Conservation (phyloP, 2,797 vertebrate species). For the Pipistrellus pipistrellus region DNA sequence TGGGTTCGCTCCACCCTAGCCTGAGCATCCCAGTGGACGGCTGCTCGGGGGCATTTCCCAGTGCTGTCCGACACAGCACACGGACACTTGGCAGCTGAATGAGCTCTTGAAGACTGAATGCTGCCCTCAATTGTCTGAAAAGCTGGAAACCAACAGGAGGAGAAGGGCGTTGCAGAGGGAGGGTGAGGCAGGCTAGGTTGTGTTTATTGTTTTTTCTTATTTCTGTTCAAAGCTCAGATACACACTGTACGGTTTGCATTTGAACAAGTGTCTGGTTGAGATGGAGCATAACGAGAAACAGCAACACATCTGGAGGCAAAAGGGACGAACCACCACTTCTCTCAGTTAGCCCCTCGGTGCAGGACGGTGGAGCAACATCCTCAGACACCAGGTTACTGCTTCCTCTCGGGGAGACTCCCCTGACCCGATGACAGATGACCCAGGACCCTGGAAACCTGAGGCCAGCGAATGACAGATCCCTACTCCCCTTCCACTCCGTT, state of each 20-base stretch:
- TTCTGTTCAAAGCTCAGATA: constrained; percentile 24
- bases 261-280: neutral
- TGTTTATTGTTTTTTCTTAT: neutral
- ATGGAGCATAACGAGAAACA: neutral
- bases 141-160: neutral
- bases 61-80: fast-evolving
- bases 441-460: neutral
- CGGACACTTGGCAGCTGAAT: neutral
- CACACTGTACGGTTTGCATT: neutral
- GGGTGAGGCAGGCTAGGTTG: neutral
- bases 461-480: neutral
- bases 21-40: neutral
- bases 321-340: neutral
- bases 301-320: neutral
- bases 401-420: neutral
- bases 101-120: neutral
- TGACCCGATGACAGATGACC: neutral
- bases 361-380: neutral
- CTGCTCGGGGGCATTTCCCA: fast-evolving
- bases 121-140: neutral
- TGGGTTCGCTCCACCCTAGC: neutral
- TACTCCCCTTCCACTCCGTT: neutral
- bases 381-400: neutral
- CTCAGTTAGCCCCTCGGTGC: too few relatives aligned
- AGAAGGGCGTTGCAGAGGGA: neutral